Evolutionary conservation across 2,113 vertebrate species (phyloP).

Genomic region (Sialia sialis): DNA sequence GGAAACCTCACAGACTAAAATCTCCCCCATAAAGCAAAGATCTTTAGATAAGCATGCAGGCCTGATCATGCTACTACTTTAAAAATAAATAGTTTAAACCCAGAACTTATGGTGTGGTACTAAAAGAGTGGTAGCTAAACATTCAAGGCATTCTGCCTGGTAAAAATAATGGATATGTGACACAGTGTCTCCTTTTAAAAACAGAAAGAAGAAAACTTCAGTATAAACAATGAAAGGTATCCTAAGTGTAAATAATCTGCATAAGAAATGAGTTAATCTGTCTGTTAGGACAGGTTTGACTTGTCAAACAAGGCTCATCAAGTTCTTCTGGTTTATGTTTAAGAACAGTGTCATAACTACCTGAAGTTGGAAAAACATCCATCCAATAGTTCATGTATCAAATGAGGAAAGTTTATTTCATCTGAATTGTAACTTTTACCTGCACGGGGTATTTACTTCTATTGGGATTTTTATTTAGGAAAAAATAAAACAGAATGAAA

Average conservation of each 20-base stretch:
- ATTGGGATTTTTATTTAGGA: conserved; percentile 33
- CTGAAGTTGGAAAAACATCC: background rate
- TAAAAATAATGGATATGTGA: conserved; percentile 26
- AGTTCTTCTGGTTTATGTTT: conserved; percentile 7
- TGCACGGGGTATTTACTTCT: background rate
- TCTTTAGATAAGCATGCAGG: conserved; percentile 72
- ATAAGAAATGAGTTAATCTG: background rate
- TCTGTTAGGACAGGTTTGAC: conserved; percentile 35
- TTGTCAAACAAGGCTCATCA: background rate
- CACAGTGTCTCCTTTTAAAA: conserved; percentile 25
- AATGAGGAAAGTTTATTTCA: conserved; percentile 9
- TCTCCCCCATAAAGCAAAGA: conserved; percentile 66
- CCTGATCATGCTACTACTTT: conserved; percentile 58
- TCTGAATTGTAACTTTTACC: conserved; percentile 18
- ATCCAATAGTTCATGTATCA: background rate
- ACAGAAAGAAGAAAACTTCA: background rate
- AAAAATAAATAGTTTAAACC: conserved; percentile 64
- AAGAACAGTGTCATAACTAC: background rate
- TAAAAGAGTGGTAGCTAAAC: conserved; percentile 2
- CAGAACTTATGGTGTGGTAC: conserved; percentile 14
- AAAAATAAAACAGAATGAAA: conserved; percentile 21
- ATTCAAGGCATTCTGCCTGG: background rate
- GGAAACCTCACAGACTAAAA: conserved; percentile 78
- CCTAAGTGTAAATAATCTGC: conserved; percentile 7
- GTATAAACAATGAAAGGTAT: conserved; percentile 2